Evolutionary conservation across 2,113 vertebrate genomes (phyloP).

Genomic region (Cryptotis parvus): DNA sequence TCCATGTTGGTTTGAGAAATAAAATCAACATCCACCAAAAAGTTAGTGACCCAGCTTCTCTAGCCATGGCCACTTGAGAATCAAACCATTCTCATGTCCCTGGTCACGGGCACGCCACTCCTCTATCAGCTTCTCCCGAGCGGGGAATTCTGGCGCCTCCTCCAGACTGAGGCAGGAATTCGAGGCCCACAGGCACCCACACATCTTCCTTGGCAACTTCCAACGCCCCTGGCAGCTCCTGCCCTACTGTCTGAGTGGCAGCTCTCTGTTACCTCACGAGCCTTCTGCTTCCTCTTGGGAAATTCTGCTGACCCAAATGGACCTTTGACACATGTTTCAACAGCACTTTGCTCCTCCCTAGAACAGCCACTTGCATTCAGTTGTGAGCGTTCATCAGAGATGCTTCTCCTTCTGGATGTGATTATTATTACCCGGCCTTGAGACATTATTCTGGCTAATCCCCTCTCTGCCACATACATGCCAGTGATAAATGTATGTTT

Average conservation of each 20-base stretch:
- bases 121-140: neutral
- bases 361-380: neutral
- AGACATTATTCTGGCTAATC: constrained; percentile 29
- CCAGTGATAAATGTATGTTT: neutral
- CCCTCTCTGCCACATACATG: constrained; percentile 1
- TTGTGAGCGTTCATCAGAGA: neutral
- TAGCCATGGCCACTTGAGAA: neutral
- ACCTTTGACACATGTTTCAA: neutral
- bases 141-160: neutral
- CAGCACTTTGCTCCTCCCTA: neutral
- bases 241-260: neutral
- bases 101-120: neutral
- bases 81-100: neutral
- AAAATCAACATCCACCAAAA: neutral
- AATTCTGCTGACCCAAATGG: neutral
- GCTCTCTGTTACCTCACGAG: neutral
- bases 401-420: constrained; percentile 18
- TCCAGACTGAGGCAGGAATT: constrained; percentile 4
- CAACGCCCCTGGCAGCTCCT: neutral
- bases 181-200: neutral
- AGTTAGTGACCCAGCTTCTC: neutral
- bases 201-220: neutral
- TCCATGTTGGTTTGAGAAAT: neutral
- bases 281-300: neutral
- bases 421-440: neutral